Base-by-base conservation (phyloP, 2,797 vertebrate genomes). In the Sebastes hopkinsi region DNA sequence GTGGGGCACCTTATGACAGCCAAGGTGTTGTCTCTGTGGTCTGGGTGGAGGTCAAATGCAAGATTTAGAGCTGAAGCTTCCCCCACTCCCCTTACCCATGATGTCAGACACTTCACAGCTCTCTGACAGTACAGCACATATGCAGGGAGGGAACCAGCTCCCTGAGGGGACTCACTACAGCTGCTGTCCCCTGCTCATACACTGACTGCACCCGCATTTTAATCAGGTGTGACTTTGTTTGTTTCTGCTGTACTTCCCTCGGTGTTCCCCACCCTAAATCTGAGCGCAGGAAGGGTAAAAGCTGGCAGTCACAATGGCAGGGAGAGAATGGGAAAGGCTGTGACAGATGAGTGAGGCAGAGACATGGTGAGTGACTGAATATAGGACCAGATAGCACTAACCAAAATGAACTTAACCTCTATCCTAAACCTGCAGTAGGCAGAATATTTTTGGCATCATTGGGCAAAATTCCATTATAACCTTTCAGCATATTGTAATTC, bases 11-110 rank as follows among this genome's bases (percentile, higher is more conserved):
- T 60, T 23, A 34, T 77, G 72, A 87, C 80, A 80, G 92, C 89
- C 89, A 87, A 90, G 83, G 86, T 90, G 89, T 80, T 79, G 84
- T 93, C 94, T 91, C 94, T 64, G 20, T 32, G 77, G 92, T 79
- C 80, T 92, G 92, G 94, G 94, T 81, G 94, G 94, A 92, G 89
- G 75, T 75, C 77, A 61, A 66, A 80, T 36, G 32, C 18, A 62
- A 80, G 77, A 74, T 89, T 82, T 71, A 50, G 76, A 73, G 83
- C 72, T 70, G 55, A 74, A 56, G 79, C 30, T 32, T 64, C 50
- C 50, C 46, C 70, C 79, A 3, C 42, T 46, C 16, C 42, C 67
- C 54, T 59, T 72, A 20, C 0, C 13, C 61, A 83, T 92, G 89
- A 91, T 82, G 92, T 92, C 88, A 91, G 46, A 64, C 34, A 25